Conservation (phyloP, 2,888 invertebrate genomes). For the Caenorhabditis doughertyi region DNA sequence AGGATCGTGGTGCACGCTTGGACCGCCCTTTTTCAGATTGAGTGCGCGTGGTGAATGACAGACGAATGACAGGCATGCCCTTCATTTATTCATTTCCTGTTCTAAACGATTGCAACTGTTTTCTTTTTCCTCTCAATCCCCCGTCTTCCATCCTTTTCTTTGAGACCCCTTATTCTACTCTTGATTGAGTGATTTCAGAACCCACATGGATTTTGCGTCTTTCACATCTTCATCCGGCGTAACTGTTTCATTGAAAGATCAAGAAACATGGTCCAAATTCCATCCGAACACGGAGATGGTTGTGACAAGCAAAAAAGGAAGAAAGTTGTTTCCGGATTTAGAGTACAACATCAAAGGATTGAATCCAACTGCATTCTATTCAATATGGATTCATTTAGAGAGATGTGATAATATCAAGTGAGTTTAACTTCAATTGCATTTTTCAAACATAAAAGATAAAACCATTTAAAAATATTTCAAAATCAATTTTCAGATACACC, state of each 20-base stretch:
- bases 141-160: too few relatives aligned
- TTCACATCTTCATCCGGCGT: neutral
- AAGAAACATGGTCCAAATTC: neutral
- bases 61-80: too few relatives aligned
- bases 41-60: too few relatives aligned
- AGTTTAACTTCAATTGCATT: neutral
- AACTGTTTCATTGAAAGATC: neutral
- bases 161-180: too few relatives aligned
- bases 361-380: neutral
- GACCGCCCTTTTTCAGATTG: too few relatives aligned
- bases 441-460: neutral
- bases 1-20: too few relatives aligned
- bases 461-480: neutral
- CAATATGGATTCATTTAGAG: neutral
- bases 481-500: neutral
- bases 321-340: neutral
- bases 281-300: neutral
- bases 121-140: too few relatives aligned
- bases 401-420: neutral
- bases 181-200: too few relatives aligned
- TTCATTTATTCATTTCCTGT: too few relatives aligned
- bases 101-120: too few relatives aligned
- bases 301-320: neutral
- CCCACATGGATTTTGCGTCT: too few relatives aligned
- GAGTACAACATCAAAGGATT: neutral